These are phyloP conservation scores for Pungitius pungitius DNA, from an alignment of 2,113 vertebrate genomes.

Conservation along the genomic window DNA sequence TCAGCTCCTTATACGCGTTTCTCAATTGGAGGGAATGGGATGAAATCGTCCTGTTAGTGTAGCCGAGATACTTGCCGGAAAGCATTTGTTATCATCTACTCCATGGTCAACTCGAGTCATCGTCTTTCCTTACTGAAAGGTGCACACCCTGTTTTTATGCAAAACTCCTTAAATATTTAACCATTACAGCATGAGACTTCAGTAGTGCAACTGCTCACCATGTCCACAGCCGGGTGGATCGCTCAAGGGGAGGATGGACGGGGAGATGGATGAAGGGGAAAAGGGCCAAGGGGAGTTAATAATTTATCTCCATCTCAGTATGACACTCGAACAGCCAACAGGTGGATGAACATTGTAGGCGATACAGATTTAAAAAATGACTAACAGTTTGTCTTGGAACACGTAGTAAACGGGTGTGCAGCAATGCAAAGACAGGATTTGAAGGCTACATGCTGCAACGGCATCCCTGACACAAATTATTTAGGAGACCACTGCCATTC, in stretches of 20 bases:
- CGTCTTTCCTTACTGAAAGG: not conserved
- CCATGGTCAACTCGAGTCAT: not conserved
- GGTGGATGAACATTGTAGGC: constrained; percentile 26
- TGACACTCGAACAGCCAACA: constrained; percentile 52
- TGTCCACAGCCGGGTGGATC: constrained; percentile 30
- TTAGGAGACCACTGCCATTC: not conserved
- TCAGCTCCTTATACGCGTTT: not conserved
- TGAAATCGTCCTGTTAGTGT: not conserved
- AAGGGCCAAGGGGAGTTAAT: constrained; percentile 45
- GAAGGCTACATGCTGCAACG: constrained; percentile 4
- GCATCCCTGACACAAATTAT: constrained; percentile 22
- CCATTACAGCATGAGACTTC: constrained; percentile 43
- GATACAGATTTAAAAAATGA: too few species aligned
- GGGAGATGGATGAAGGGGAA: constrained; percentile 39
- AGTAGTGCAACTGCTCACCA: constrained; percentile 42
- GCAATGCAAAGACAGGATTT: constrained; percentile 2
- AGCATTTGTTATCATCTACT: not conserved
- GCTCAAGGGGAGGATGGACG: constrained; percentile 48
- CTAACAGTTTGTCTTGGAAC: not conserved
- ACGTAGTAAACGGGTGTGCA: too few species aligned
- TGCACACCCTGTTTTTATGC: constrained; percentile 22
- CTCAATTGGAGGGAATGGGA: not conserved
- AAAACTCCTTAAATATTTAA: constrained; percentile 67
- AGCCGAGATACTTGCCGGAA: not conserved
- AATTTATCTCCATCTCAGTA: constrained; percentile 60